Conservation (phyloP, 1,140 invertebrate genomes). For the Tetranychus urticae region DNA sequence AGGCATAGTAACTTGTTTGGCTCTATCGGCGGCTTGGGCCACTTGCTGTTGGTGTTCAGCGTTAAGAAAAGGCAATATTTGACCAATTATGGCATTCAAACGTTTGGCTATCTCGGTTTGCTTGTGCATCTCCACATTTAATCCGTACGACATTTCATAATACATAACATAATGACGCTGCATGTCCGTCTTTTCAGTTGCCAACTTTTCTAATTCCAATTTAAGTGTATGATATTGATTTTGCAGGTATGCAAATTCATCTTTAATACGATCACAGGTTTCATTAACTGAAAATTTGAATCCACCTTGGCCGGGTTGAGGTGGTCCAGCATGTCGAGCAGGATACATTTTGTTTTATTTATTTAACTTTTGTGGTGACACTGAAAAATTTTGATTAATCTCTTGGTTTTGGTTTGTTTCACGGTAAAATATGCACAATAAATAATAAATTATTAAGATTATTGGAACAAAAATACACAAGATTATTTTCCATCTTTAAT, state of each 20-base stretch:
- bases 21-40: conserved; percentile 85
- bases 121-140: conserved; percentile 99
- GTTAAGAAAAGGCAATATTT: conserved; percentile 84
- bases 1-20: conserved; percentile 96
- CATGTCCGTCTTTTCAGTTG: conserved; percentile 89
- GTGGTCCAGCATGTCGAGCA: conserved; percentile 32
- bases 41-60: conserved; percentile 97
- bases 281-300: conserved; percentile 66
- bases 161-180: conserved; percentile 96
- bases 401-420: too few relatives aligned
- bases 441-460: too few relatives aligned
- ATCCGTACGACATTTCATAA: conserved; percentile 97
- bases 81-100: conserved; percentile 82
- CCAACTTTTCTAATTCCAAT: conserved; percentile 59
- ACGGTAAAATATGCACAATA: too few relatives aligned
- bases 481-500: too few relatives aligned
- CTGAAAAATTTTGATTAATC: too few relatives aligned
- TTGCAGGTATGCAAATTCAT: conserved; percentile 95
- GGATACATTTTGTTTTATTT: background rate
- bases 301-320: conserved; percentile 47
- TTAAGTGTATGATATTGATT: conserved; percentile 72
- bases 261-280: conserved; percentile 90
- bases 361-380: too few relatives aligned
- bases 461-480: too few relatives aligned
- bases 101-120: conserved; percentile 97